phyloP scores from a whole-genome alignment of 2,888 invertebrate species.

The Anoncus sp. region DNA sequence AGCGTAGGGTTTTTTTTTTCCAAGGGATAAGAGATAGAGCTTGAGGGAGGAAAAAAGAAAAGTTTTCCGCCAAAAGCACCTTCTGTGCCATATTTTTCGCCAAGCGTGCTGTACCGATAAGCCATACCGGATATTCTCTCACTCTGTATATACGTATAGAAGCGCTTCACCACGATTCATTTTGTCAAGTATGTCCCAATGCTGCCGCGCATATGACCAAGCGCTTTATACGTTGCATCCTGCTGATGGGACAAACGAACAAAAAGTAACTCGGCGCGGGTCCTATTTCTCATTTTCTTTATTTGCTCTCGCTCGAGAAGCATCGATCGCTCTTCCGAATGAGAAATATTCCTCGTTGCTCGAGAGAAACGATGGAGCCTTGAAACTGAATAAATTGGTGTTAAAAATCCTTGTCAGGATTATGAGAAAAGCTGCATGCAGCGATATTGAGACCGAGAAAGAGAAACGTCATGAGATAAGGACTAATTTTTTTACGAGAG shows the following conservation, averaged over 20 bases:
- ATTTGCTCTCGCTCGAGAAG: no score
- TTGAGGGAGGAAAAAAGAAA: conserved; percentile 8
- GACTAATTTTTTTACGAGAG: conserved; percentile 36
- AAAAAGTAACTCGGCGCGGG: neutral
- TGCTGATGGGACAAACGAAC: conserved; percentile 16
- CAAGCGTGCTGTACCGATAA: conserved; percentile 44
- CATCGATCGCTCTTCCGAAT: conserved; percentile 5
- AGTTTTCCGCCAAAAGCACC: conserved; percentile 40
- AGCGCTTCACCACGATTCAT: no score
- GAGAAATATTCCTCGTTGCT: conserved; percentile 1
- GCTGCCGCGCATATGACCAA: conserved; percentile 14
- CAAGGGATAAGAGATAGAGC: neutral
- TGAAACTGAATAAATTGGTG: conserved; percentile 19
- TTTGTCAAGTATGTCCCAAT: conserved; percentile 46
- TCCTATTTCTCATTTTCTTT: conserved; percentile 29
- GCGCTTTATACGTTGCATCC: conserved; percentile 26
- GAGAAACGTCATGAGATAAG: neutral
- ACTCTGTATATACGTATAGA: no score
- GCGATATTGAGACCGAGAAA: neutral
- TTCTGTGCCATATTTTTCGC: conserved; percentile 56
- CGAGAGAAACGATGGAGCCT: conserved; percentile 16
- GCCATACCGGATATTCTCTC: conserved; percentile 33
- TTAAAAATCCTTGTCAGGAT: conserved; percentile 43
- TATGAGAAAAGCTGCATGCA: neutral
- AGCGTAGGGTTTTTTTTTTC: conserved; percentile 3